Conservation (phyloP, 2,797 vertebrate species). For the Lophotriccus pileatus region DNA sequence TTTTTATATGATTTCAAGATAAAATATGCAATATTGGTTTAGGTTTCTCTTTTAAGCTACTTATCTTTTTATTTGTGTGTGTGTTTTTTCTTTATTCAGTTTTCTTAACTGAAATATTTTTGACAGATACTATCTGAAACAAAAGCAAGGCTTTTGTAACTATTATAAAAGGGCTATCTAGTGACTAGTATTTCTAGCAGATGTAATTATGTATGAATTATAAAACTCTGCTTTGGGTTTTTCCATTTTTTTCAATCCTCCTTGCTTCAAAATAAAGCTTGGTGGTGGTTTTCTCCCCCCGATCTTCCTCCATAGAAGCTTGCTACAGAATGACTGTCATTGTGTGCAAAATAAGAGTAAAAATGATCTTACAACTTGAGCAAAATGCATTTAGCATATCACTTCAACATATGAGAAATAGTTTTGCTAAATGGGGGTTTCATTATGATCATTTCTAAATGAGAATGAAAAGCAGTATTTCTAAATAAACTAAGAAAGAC, state of each 20-base stretch:
- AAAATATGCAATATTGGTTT: not conserved
- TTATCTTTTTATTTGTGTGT: not conserved
- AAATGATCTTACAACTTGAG: not conserved
- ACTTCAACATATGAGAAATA: not conserved
- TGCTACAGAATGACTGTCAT: not conserved
- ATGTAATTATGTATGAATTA: not conserved
- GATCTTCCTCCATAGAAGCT: not conserved
- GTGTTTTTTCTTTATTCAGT: not conserved
- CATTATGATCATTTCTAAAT: not conserved
- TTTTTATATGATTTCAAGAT: not conserved
- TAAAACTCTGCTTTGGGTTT: not conserved
- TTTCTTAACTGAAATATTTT: not conserved
- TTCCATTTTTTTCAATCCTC: accelerated
- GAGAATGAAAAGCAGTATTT: not conserved
- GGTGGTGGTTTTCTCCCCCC: not conserved
- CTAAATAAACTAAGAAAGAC: not conserved
- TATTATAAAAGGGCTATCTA: too few relatives aligned
- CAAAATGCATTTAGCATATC: not conserved
- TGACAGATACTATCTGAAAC: not conserved
- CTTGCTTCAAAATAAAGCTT: not conserved
- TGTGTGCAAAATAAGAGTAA: not conserved
- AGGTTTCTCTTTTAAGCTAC: not conserved
- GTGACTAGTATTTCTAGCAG: not conserved
- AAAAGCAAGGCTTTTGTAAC: not conserved
- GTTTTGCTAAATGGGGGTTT: not conserved